Evolutionary conservation across 2,113 vertebrate genomes (phyloP), one percentile per base, ranked within the genome.

Genomic region (Eubucco bourcierii): DNA sequence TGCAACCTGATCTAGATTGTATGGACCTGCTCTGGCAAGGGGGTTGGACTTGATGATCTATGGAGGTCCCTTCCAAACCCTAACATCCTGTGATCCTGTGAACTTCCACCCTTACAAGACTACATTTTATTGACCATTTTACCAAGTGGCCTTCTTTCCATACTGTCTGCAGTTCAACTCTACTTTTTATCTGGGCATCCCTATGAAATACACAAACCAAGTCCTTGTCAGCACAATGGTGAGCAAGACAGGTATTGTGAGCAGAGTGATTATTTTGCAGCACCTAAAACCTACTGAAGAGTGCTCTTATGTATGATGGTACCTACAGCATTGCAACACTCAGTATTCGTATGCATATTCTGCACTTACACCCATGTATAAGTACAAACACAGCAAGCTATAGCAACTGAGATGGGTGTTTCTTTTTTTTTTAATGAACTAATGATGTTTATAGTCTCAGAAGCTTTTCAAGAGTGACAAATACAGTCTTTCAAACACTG

Each of bases 361-460:
- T 61, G 55, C 50, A 81, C 21, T 41, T 68, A 27, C 1, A 87
- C 17, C 28, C 39, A 29, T 16, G 15, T 27, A 24, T 37, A 37
- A 55, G 50, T 52, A 33, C 21, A 85, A 85, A 71, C 53, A 63
- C 25, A 77, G 58, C 46, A 83, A 77, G 53, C 25, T 68, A 28
- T 2, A 87, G 44, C 19, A 86, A 79, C 15, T 41, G 34, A 83
- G 39, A n/a, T 7, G 0, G 19, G 0, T 3, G 3, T 0, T 7
- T 83, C 91, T 93, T 72, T 15, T 50, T 24, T 50, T 25, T 52
- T 25, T 52, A 52, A 74, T 21, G 29, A 90, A 50, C 44, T 83
- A 90, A 94, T 83, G 58, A 90, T 92, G 68, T 86, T 95, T 94
- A 79, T 37, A 92, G 33, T 76, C 67, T 80, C 82, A 78, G 84